Evolutionary conservation across 2,113 vertebrate species (phyloP).

Genomic region (Sarotherodon lohbergeri): DNA sequence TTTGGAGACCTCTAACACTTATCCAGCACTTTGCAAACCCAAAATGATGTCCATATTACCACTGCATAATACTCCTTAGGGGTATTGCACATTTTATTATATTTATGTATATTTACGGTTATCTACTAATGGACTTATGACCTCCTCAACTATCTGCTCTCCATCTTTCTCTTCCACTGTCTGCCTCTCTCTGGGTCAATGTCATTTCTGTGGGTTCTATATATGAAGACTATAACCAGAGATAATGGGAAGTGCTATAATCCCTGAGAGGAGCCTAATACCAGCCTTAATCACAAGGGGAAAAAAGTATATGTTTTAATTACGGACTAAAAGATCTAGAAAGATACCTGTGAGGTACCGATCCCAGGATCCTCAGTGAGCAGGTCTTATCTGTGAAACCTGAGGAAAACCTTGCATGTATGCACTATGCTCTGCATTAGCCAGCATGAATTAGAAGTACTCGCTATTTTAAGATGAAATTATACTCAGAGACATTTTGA

Average conservation of each 20-base stretch:
- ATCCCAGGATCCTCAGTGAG: slow-evolving; percentile 23
- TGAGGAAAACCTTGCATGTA: slow-evolving; percentile 7
- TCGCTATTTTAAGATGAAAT: slow-evolving; percentile 53
- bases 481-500: slow-evolving; percentile 54
- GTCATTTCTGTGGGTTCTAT: slow-evolving; percentile 48
- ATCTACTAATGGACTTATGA: slow-evolving; percentile 36
- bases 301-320: slow-evolving; percentile 74
- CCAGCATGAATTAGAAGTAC: slow-evolving; percentile 39
- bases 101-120: slow-evolving; percentile 29
- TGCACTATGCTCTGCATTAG: not conserved
- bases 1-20: slow-evolving; percentile 43
- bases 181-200: slow-evolving; percentile 41
- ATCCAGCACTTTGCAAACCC: slow-evolving; percentile 18
- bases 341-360: slow-evolving; percentile 40
- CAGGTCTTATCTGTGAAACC: slow-evolving; percentile 43
- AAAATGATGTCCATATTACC: slow-evolving; percentile 19
- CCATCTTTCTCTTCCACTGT: slow-evolving; percentile 22
- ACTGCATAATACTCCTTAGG: slow-evolving; percentile 21
- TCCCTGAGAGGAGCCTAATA: slow-evolving; percentile 66
- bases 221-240: slow-evolving; percentile 60
- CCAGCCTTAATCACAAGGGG: slow-evolving; percentile 65
- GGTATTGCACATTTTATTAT: slow-evolving; percentile 18
- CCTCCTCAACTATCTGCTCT: slow-evolving; percentile 44
- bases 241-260: slow-evolving; percentile 71
- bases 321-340: slow-evolving; percentile 58